Conservation (phyloP, 23 tunicate species). For the Trididemnum miniatum region DNA sequence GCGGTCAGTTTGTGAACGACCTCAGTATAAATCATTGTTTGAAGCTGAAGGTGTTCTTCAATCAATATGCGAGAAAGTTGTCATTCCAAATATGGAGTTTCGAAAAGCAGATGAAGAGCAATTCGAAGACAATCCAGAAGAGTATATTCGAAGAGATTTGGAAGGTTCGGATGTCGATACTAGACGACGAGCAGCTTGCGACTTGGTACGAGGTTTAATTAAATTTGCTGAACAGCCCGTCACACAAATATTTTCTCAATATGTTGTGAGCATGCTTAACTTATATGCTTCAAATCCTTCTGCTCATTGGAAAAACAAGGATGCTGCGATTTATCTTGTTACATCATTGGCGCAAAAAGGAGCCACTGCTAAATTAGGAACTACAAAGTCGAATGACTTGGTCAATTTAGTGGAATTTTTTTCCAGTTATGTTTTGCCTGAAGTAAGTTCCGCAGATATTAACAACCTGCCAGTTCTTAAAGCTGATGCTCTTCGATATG, state of each 20-base stretch:
- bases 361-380: constrained; percentile 77
- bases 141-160: constrained; percentile 85
- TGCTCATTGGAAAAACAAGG: constrained; percentile 80
- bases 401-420: constrained; percentile 78
- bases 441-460: constrained; percentile 15
- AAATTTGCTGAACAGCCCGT: constrained; percentile 72
- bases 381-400: constrained; percentile 79
- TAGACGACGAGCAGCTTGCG: constrained; percentile 94
- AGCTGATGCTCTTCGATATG: constrained; percentile 78
- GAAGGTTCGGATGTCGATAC: constrained; percentile 96
- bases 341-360: constrained; percentile 94
- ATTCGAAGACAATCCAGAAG: constrained; percentile 97
- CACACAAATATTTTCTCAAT: constrained; percentile 81
- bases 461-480: constrained; percentile 65
- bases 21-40: constrained; percentile 73
- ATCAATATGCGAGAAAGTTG: constrained; percentile 92
- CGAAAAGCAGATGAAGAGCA: constrained; percentile 88
- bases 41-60: constrained; percentile 71
- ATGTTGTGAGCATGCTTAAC: constrained; percentile 75
- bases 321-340: constrained; percentile 92
- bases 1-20: constrained; percentile 75
- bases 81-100: constrained; percentile 92
- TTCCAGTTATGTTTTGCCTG: constrained; percentile 57
- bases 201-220: constrained; percentile 75
- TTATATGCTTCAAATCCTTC: constrained; percentile 37